Evolutionary conservation across 2,797 vertebrate species (phyloP).

Genomic region (Sebastes matsubarae): DNA sequence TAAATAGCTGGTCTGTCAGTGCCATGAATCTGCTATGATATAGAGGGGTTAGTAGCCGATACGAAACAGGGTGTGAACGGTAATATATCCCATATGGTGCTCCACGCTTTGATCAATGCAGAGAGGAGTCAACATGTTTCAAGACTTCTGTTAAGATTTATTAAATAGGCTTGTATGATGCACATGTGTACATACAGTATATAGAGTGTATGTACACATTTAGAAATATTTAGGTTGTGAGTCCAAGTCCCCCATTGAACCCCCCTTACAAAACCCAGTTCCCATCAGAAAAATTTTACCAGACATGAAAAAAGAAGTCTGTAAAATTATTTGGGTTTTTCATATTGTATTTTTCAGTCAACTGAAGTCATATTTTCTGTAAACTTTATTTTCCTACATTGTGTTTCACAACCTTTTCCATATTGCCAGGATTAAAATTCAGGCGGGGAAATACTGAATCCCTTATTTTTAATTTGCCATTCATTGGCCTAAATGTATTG

Average conservation of each 20-base stretch:
- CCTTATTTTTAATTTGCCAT: not conserved
- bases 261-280: too few relatives aligned
- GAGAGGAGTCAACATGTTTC: conserved; percentile 40
- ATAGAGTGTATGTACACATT: not conserved
- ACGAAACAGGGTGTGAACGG: conserved; percentile 54
- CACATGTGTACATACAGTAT: not conserved
- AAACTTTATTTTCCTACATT: not conserved
- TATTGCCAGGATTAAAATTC: not conserved
- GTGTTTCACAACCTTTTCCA: not conserved
- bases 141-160: conserved; percentile 33
- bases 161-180: conserved; percentile 16
- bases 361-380: not conserved
- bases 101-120: conserved; percentile 56
- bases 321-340: not conserved
- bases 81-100: conserved; percentile 69
- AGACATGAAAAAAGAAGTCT: not conserved
- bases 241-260: not conserved
- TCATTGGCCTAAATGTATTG: not conserved
- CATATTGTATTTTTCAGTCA: not conserved
- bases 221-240: not conserved
- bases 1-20: conserved; percentile 74
- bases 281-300: not conserved
- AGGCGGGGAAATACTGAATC: not conserved
- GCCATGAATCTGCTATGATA: conserved; percentile 65
- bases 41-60: conserved; percentile 46